Evolutionary conservation across 2,888 invertebrate genomes (phyloP).

Genomic region (Drosophila dives): DNA sequence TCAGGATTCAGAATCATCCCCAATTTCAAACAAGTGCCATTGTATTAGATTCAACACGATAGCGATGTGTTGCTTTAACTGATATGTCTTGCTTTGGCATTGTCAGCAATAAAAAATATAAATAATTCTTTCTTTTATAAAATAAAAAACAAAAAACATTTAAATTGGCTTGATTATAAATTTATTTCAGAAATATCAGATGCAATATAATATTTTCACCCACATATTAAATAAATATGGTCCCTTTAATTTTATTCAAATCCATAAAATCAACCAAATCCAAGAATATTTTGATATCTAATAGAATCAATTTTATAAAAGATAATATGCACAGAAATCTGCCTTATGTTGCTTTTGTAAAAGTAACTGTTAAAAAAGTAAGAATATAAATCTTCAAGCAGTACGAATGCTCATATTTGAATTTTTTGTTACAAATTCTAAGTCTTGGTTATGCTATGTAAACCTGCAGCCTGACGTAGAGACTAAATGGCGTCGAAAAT

Average conservation of each 20-base stretch:
- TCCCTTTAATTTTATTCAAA: too few species aligned
- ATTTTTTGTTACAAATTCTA: not conserved
- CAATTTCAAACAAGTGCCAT: slow-evolving; percentile 5
- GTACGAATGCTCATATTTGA: not conserved
- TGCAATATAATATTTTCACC: too few species aligned
- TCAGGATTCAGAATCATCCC: slow-evolving; percentile 4
- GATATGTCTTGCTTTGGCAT: not conserved
- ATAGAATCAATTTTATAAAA: not conserved
- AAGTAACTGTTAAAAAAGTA: too few species aligned
- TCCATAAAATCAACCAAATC: not conserved
- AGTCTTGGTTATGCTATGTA: not conserved
- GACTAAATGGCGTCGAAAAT: slow-evolving; percentile 42
- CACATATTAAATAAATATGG: too few species aligned
- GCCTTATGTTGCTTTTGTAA: too few species aligned
- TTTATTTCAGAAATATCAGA: not conserved
- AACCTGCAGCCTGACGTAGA: slow-evolving; percentile 9
- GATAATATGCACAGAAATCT: not conserved
- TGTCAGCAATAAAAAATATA: not conserved
- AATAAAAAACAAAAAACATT: not conserved
- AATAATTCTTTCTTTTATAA: not conserved
- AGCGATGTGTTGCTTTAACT: not conserved
- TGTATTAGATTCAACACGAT: not conserved
- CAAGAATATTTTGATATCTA: not conserved
- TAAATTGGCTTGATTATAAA: not conserved
- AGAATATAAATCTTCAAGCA: not conserved